Percentiles rank a stretch among this genome's conserved stretches.
Evolutionary conservation across 2,113 vertebrate genomes (phyloP).

Genomic region (Falco punctatus): DNA sequence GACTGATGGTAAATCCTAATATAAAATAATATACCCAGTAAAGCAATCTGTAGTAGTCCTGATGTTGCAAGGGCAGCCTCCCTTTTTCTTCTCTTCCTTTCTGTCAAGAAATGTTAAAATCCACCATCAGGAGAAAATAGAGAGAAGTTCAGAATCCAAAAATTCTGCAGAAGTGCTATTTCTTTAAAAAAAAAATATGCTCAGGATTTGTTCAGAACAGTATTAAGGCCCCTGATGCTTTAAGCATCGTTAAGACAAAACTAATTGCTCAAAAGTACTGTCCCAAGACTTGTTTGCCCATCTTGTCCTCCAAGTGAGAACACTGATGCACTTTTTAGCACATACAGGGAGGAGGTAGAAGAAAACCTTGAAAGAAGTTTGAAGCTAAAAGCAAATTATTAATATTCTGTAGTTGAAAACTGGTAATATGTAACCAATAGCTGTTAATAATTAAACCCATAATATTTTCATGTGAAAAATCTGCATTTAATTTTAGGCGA

Average conservation of each 20-base stretch:
- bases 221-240: not conserved
- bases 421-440: not conserved
- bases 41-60: not conserved
- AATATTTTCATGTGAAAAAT: not conserved
- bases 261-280: not conserved
- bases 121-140: not conserved
- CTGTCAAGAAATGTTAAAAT: not conserved
- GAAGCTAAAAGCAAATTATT: not conserved
- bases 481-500: not conserved
- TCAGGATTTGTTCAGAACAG: not conserved
- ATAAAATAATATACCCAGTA: not conserved
- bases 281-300: not conserved
- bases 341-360: not conserved
- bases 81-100: not conserved
- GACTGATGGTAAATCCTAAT: slow-evolving; percentile 1
- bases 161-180: not conserved
- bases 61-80: not conserved
- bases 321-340: not conserved
- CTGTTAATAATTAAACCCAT: not conserved
- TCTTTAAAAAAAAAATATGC: not conserved
- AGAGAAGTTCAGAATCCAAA: not conserved
- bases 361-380: not conserved
- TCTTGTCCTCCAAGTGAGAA: not conserved
- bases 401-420: not conserved
- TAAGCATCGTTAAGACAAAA: not conserved